Conservation (phyloP, 1,140 invertebrate species). For the Orchestia grillus region DNA sequence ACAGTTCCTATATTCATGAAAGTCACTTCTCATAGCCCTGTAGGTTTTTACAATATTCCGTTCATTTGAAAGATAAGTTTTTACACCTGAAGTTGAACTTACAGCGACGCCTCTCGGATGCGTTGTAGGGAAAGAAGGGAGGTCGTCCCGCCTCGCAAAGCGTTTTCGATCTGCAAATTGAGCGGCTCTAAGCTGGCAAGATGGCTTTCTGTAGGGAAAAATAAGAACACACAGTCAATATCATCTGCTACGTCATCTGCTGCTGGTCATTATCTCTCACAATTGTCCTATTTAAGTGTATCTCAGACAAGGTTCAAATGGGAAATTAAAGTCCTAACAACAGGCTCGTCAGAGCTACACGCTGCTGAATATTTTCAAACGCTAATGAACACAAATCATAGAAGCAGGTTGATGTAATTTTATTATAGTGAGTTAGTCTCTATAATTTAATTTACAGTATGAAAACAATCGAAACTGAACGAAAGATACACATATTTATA, state of each 20-base stretch:
- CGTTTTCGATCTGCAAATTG: conserved; percentile 19
- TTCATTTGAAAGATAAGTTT: too few relatives aligned
- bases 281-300: neutral
- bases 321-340: neutral
- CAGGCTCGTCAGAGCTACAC: neutral
- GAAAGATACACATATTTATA: neutral
- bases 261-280: neutral
- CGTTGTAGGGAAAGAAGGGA: neutral
- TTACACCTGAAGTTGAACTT: neutral
- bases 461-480: neutral
- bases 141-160: neutral
- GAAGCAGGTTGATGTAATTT: neutral
- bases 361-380: neutral
- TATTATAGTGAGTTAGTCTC: neutral
- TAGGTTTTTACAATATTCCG: too few relatives aligned
- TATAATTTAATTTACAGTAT: neutral
- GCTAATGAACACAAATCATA: neutral
- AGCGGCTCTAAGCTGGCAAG: neutral
- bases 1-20: too few relatives aligned
- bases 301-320: neutral
- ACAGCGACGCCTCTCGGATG: conserved; percentile 36
- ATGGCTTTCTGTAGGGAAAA: conserved; percentile 3
- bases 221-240: neutral
- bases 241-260: neutral
- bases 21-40: too few relatives aligned